Conservation (phyloP, 2,888 invertebrate species). For the Drosophila robusta region DNA sequence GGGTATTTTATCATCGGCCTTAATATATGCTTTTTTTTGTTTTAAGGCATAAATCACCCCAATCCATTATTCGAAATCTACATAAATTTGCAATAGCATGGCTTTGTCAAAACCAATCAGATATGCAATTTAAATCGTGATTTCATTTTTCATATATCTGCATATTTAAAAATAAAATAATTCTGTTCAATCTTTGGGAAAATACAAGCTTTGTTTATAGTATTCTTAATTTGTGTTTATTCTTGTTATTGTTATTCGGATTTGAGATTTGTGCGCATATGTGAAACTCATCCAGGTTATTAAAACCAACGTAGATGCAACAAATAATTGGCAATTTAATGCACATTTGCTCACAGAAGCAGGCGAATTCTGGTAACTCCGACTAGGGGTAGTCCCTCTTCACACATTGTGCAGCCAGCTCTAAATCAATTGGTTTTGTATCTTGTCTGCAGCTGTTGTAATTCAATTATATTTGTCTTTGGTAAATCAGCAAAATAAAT, state of each 20-base stretch:
- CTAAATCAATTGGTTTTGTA: constrained; percentile 15
- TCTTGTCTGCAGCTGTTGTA: constrained; percentile 50
- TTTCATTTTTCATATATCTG: background rate
- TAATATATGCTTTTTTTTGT: background rate
- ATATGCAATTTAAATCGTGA: constrained; percentile 1
- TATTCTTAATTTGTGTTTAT: constrained; percentile 5
- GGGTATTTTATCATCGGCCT: background rate
- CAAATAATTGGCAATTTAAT: constrained; percentile 78
- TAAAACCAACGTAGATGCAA: constrained; percentile 30
- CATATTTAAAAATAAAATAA: constrained; percentile 6
- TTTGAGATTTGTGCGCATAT: background rate
- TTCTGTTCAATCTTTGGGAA: background rate
- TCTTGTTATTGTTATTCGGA: constrained; percentile 6
- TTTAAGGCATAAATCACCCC: constrained; percentile 8
- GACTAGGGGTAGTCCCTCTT: background rate
- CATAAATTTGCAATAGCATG: constrained; percentile 13
- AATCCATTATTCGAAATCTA: constrained; percentile 1
- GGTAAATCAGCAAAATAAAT: constrained; percentile 76
- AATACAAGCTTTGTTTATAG: background rate
- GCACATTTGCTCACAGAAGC: constrained; percentile 54
- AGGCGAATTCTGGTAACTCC: constrained; percentile 1
- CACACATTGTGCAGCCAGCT: constrained; percentile 1
- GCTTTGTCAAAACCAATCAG: constrained; percentile 5
- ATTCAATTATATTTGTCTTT: constrained; percentile 79
- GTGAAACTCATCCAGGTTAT: constrained; percentile 2